Conservation (phyloP, 2,113 vertebrate species). For the Caretta caretta region DNA sequence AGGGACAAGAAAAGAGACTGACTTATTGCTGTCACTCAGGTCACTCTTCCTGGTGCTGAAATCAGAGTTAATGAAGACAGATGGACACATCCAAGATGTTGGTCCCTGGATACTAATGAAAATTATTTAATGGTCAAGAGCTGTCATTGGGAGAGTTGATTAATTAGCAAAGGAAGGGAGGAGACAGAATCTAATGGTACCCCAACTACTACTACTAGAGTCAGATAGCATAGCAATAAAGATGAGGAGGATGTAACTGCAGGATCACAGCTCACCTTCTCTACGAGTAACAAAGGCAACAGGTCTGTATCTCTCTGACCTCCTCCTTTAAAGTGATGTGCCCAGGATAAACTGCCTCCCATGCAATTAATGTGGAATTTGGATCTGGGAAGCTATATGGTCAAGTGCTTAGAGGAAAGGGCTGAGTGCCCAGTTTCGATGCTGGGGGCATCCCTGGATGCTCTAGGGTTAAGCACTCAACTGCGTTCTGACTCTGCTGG, state of each 20-base stretch:
- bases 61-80: conserved; percentile 65
- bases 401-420: neutral
- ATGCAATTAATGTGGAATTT: neutral
- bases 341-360: neutral
- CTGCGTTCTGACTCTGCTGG: neutral
- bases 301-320: neutral
- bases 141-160: conserved; percentile 38
- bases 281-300: conserved; percentile 13
- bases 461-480: neutral
- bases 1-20: neutral
- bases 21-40: conserved; percentile 12
- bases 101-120: conserved; percentile 56
- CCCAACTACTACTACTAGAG: conserved; percentile 62
- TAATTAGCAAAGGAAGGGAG: conserved; percentile 58
- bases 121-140: conserved; percentile 66
- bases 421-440: neutral
- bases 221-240: neutral
- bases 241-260: neutral
- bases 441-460: neutral
- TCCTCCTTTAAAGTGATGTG: neutral
- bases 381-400: neutral
- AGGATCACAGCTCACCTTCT: conserved; percentile 52
- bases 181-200: neutral
- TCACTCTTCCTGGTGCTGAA: conserved; percentile 1
- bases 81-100: conserved; percentile 46